Evolutionary conservation across 2,113 vertebrate species (phyloP).

Genomic region (Stomatorhinus ivindoensis): DNA sequence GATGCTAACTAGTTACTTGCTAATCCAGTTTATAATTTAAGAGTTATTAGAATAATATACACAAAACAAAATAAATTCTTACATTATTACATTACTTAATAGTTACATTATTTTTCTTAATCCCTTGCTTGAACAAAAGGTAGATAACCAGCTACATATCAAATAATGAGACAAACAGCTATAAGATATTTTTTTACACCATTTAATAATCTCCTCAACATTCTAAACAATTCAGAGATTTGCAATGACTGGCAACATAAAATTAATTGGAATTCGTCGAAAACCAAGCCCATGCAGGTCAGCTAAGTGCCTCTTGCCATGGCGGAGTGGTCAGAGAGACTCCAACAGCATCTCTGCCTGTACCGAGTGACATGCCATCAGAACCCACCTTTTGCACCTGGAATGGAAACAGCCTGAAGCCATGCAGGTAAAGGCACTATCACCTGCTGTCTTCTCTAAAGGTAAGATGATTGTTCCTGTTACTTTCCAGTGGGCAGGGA

Average conservation of each 20-base stretch:
- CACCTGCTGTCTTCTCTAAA: background rate
- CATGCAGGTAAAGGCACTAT: background rate
- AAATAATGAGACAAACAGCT: background rate
- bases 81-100: background rate
- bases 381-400: background rate
- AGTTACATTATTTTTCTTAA: background rate
- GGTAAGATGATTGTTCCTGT: background rate
- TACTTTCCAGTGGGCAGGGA: background rate
- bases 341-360: background rate
- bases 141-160: background rate
- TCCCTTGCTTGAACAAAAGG: background rate
- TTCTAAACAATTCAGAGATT: background rate
- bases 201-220: background rate
- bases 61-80: too few species aligned
- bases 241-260: background rate
- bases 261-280: background rate
- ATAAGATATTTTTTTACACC: background rate
- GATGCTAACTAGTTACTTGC: background rate
- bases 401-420: background rate
- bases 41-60: background rate
- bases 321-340: background rate
- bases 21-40: background rate
- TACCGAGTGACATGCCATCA: background rate
- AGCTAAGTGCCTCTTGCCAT: background rate
- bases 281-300: background rate